phyloP scores from a whole-genome alignment of 2,888 invertebrate species.

The Oligia strigilis region DNA sequence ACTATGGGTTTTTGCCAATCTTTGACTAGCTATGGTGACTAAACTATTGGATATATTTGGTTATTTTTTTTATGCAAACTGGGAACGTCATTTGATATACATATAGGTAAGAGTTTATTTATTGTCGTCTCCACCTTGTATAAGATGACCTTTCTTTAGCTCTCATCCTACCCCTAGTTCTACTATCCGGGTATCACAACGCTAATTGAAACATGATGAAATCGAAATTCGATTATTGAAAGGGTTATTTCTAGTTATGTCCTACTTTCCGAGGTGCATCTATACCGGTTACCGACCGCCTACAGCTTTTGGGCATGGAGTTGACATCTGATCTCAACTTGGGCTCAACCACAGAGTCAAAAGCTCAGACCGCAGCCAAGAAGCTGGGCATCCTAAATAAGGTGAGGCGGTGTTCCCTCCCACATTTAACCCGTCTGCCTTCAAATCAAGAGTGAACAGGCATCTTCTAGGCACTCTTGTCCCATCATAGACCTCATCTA shows the following conservation, averaged over 20 bases:
- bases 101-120: background rate
- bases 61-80: background rate
- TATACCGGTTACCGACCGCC: too few relatives aligned
- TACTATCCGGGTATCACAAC: slow-evolving; percentile 3
- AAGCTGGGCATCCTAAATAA: too few relatives aligned
- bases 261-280: too few relatives aligned
- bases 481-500: too few relatives aligned
- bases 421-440: too few relatives aligned
- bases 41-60: background rate
- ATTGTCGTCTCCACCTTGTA: background rate
- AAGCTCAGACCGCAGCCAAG: too few relatives aligned
- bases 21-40: background rate
- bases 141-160: background rate
- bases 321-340: too few relatives aligned
- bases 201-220: slow-evolving; percentile 41
- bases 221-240: slow-evolving; percentile 36
- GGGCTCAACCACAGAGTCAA: too few relatives aligned
- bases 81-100: background rate
- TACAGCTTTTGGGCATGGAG: too few relatives aligned
- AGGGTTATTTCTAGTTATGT: slow-evolving; percentile 21
- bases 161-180: background rate
- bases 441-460: too few relatives aligned
- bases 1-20: background rate
- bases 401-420: too few relatives aligned
- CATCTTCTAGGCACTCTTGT: too few relatives aligned